Evolutionary conservation across 2,888 invertebrate genomes (phyloP).

Genomic region (Leucozona laternaria): DNA sequence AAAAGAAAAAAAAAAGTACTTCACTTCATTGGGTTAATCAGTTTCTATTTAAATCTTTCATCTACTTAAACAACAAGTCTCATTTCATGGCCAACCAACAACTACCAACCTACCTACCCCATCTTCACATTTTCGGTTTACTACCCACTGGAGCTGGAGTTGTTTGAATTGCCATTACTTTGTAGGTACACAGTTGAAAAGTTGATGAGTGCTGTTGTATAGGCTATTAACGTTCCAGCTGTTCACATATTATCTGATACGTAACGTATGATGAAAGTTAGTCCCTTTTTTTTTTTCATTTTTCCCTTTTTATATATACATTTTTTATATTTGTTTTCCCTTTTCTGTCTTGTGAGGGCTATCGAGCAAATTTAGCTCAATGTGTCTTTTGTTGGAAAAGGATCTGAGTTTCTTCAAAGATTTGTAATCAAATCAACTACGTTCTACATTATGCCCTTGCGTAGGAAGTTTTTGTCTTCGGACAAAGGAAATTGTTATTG

Average conservation of each 20-base stretch:
- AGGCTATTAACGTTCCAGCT: conserved; percentile 39
- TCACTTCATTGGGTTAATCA: conserved; percentile 40
- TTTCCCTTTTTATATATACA: not conserved
- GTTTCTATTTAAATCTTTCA: conserved; percentile 29
- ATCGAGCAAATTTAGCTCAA: conserved; percentile 34
- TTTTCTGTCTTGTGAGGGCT: conserved; percentile 2
- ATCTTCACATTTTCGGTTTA: conserved; percentile 12
- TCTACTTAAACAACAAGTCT: conserved; percentile 1
- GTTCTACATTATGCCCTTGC: not conserved
- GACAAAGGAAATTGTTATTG: not conserved
- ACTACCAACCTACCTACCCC: conserved; percentile 4
- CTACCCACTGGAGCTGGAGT: not conserved
- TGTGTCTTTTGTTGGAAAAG: conserved; percentile 51
- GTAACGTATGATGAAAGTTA: conserved; percentile 19
- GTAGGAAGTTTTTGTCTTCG: not conserved
- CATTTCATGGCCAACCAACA: conserved; percentile 1
- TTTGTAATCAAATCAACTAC: conserved; percentile 40
- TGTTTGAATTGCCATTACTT: conserved; percentile 34
- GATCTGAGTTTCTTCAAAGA: conserved; percentile 9
- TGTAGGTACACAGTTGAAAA: conserved; percentile 13
- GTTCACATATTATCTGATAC: conserved; percentile 30
- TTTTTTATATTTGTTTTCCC: not conserved
- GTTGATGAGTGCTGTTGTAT: conserved; percentile 13
- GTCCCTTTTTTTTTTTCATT: conserved; percentile 11
- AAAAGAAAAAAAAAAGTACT: conserved; percentile 17